Conservation (phyloP, 2,797 vertebrate species). For the Zenarchopterus dispar region DNA sequence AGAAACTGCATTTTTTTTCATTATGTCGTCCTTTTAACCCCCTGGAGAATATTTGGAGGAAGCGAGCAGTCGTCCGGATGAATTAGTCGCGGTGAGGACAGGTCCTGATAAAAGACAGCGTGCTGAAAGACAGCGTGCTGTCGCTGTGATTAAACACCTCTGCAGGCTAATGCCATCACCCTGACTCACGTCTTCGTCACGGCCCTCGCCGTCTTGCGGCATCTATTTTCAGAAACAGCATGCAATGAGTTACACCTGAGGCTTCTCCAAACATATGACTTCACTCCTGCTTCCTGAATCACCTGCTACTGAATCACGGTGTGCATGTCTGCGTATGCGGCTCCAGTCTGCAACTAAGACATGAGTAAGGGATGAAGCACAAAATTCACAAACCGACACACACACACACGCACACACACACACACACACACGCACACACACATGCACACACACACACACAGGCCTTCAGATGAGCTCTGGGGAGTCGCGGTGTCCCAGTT, state of each 20-base stretch:
- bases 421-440: background rate
- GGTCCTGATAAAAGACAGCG: slow-evolving; percentile 2
- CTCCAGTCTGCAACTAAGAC: slow-evolving; percentile 22
- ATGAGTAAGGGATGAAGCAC: slow-evolving; percentile 53
- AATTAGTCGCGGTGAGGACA: slow-evolving; percentile 5
- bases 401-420: slow-evolving; percentile 9
- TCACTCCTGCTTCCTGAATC: slow-evolving; percentile 55
- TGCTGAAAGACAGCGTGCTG: slow-evolving; percentile 29
- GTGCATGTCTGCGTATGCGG: slow-evolving; percentile 31
- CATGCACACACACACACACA: slow-evolving; percentile 11
- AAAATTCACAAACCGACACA: background rate
- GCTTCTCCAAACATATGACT: slow-evolving; percentile 57
- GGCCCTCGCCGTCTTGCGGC: background rate
- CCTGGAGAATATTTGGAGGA: background rate
- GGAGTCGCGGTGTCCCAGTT: slow-evolving; percentile 55
- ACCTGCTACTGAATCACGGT: slow-evolving; percentile 48
- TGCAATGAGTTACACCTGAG: slow-evolving; percentile 36
- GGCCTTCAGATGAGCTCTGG: slow-evolving; percentile 39
- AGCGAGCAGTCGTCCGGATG: slow-evolving; percentile 1
- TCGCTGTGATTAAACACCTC: slow-evolving; percentile 31
- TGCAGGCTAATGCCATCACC: slow-evolving; percentile 42
- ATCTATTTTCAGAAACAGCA: slow-evolving; percentile 23
- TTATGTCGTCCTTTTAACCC: too few relatives aligned
- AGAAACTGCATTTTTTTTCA: too few relatives aligned
- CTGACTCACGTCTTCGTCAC: slow-evolving; percentile 44